phyloP scores from a whole-genome alignment of 1,140 invertebrate genomes.

The Diploscapter pachys region DNA sequence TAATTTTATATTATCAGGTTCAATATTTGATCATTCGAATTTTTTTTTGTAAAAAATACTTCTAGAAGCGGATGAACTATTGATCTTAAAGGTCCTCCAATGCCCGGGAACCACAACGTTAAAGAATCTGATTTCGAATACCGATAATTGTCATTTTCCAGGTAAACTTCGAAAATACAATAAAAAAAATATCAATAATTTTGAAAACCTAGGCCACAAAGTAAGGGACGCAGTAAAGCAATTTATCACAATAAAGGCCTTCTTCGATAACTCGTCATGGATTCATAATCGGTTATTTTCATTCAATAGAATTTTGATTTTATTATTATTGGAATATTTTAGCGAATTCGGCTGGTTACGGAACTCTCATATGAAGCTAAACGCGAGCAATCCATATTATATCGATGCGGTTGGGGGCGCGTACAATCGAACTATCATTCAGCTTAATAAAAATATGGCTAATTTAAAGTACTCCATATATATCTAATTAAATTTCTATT shows the following conservation, averaged over 20 bases:
- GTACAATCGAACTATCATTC: slow-evolving; percentile 12
- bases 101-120: slow-evolving; percentile 1
- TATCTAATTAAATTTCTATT: too few relatives aligned
- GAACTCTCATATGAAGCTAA: slow-evolving; percentile 3
- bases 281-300: slow-evolving; percentile 11
- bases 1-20: slow-evolving; percentile 15
- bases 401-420: slow-evolving; percentile 16
- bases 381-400: slow-evolving; percentile 19
- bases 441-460: slow-evolving; percentile 3
- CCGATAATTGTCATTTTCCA: slow-evolving; percentile 13
- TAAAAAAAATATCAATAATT: too few relatives aligned
- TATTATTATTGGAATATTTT: neutral
- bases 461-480: neutral
- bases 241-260: slow-evolving; percentile 2
- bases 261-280: slow-evolving; percentile 21
- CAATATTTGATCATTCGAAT: neutral
- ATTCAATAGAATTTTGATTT: neutral
- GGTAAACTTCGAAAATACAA: neutral
- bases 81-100: slow-evolving; percentile 3
- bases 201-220: slow-evolving; percentile 1
- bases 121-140: slow-evolving; percentile 3
- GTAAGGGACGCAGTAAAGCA: slow-evolving; percentile 14
- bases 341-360: slow-evolving; percentile 16
- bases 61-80: slow-evolving; percentile 9
- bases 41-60: neutral